Percentiles rank a stretch among this genome's conserved stretches.
Evolutionary conservation across 2,113 vertebrate genomes (phyloP).

Genomic region (Fregata magnificens): DNA sequence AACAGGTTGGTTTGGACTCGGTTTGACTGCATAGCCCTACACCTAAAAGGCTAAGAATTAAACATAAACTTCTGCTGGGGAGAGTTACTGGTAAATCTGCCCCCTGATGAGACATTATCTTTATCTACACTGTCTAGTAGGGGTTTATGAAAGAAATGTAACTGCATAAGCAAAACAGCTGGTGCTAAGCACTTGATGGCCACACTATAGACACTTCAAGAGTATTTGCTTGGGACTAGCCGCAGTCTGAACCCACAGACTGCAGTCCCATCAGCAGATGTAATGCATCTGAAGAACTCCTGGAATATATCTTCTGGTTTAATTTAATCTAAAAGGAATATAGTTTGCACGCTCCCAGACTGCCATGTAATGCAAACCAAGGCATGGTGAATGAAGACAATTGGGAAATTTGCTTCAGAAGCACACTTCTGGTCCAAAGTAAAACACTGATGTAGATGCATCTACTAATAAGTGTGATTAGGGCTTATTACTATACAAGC

Average conservation of each 20-base stretch:
- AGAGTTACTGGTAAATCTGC: not conserved
- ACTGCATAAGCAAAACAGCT: not conserved
- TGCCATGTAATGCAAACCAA: not conserved
- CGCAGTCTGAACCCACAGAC: not conserved
- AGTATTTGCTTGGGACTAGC: not conserved
- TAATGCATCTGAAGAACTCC: not conserved
- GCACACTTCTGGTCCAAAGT: not conserved
- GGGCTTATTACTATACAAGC: not conserved
- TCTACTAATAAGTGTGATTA: not conserved
- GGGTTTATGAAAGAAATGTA: not conserved
- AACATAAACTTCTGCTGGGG: not conserved
- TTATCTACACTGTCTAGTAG: not conserved
- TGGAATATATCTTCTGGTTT: not conserved
- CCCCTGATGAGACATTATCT: not conserved
- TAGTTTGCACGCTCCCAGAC: not conserved
- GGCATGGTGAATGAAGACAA: not conserved
- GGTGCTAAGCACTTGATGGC: not conserved
- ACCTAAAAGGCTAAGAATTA: not conserved
- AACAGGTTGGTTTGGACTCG: not conserved
- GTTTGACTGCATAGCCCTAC: not conserved
- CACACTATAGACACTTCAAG: not conserved
- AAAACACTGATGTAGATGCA: not conserved
- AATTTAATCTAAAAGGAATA: not conserved
- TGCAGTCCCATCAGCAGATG: not conserved
- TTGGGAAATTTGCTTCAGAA: slow-evolving; percentile 3